phyloP scores from a whole-genome alignment of 2,113 vertebrate species.

The Glaucomys volans region DNA sequence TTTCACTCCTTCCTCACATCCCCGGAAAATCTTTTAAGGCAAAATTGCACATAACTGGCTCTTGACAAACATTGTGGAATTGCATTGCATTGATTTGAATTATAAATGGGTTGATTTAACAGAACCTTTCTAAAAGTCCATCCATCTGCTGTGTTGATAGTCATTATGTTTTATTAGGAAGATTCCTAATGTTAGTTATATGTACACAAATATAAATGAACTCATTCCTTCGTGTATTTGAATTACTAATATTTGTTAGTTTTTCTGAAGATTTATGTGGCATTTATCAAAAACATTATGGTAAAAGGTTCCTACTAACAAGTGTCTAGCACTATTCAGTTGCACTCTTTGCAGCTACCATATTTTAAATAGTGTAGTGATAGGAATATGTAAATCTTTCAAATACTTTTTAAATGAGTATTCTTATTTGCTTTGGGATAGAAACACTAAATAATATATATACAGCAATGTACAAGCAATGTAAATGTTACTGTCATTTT shows the following conservation, averaged over 20 bases:
- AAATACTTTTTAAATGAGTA: background rate
- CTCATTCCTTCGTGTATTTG: background rate
- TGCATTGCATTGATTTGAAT: background rate
- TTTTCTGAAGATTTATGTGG: background rate
- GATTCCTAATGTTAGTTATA: conserved; percentile 11
- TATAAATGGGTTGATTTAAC: background rate
- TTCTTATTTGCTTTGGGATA: background rate
- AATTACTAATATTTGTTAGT: conserved; percentile 15
- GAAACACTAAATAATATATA: conserved; percentile 43
- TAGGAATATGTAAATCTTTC: background rate
- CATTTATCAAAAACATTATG: background rate
- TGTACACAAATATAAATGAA: background rate
- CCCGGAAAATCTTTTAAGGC: background rate
- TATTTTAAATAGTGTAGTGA: conserved; percentile 39
- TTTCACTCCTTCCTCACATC: background rate
- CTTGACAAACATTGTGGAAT: conserved; percentile 29
- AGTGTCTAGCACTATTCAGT: conserved; percentile 3
- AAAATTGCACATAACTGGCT: background rate
- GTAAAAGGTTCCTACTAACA: conserved; percentile 8
- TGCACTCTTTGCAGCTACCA: background rate
- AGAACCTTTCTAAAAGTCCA: conserved; percentile 19
- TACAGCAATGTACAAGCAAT: background rate
- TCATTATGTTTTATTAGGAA: background rate
- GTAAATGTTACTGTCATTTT: background rate
- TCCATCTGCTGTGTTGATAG: background rate